Percentiles rank a stretch among this genome's conserved stretches.
These are phyloP conservation scores for Liparis tanakae DNA, from an alignment of 2,797 vertebrate genomes.

Conservation along the genomic window DNA sequence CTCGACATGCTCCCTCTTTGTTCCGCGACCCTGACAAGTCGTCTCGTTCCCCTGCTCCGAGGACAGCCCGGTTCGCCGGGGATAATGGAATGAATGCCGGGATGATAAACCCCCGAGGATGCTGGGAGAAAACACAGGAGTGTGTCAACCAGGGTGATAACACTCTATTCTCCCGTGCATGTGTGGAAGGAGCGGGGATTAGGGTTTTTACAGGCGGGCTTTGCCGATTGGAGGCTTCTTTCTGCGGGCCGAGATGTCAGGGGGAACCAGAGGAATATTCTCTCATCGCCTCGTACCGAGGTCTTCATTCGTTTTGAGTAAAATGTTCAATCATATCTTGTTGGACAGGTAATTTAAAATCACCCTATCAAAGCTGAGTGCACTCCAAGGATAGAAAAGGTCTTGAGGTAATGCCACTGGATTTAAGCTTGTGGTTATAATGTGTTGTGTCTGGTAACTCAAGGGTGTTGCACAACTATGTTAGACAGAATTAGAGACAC, in stretches of 20 bases:
- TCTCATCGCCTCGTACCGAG: slow-evolving; percentile 62
- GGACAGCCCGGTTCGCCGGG: slow-evolving; percentile 68
- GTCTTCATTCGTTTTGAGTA: slow-evolving; percentile 66
- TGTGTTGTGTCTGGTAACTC: slow-evolving; percentile 33
- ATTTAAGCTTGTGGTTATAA: slow-evolving; percentile 19
- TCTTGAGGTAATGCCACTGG: slow-evolving; percentile 19
- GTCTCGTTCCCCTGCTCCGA: slow-evolving; percentile 68
- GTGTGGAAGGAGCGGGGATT: slow-evolving; percentile 73
- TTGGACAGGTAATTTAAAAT: slow-evolving; percentile 63
- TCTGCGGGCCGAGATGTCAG: slow-evolving; percentile 53
- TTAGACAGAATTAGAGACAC: slow-evolving; percentile 18
- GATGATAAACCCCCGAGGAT: slow-evolving; percentile 76
- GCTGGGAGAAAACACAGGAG: slow-evolving; percentile 75
- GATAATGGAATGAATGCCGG: slow-evolving; percentile 78
- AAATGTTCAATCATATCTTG: slow-evolving; percentile 44
- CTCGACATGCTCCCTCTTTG: slow-evolving; percentile 79
- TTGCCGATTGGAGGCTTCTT: slow-evolving; percentile 66
- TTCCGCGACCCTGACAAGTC: slow-evolving; percentile 77
- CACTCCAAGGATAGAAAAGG: slow-evolving; percentile 15
- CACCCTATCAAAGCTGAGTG: slow-evolving; percentile 36
- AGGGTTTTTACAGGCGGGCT: slow-evolving; percentile 70
- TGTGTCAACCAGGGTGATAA: slow-evolving; percentile 78
- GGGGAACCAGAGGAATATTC: slow-evolving; percentile 53
- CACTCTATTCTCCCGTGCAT: slow-evolving; percentile 66
- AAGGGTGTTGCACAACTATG: not conserved